Base-by-base conservation (phyloP, 2,113 vertebrate species). In the Phoxinus phoxinus region DNA sequence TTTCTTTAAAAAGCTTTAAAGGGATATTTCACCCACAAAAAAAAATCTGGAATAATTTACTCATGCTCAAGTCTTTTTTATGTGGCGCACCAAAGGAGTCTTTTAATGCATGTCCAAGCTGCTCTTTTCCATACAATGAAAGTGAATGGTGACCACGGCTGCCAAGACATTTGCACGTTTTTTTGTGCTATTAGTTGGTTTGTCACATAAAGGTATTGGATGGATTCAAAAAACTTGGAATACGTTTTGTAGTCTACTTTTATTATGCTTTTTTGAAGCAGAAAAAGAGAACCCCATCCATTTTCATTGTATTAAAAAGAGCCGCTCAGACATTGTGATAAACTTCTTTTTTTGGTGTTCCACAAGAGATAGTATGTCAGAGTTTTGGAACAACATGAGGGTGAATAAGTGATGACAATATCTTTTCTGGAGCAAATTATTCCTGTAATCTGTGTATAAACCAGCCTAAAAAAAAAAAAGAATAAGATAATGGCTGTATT, bases 401-500 rank as follows among this genome's bases (percentile, higher is more conserved):
- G 10, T 27, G 46, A 72, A 73, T 51, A 76, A 27, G 17, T 83
- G 37, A 25, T 72, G 11, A 73, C 23, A 25, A 53, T 30, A 53
- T 46, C 27, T 8, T 13, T 69, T 75, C 4, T 9, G 7, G 73
- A 44, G 25, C 3, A 27, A 76, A 25, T 73, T 13, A 25, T 46
- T 23, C 6, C 12, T 25, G 13, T 15, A 51, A 8, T 56, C 53
- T 53, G 74, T 30, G 25, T 44, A 30, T 19, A 44, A 61, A 2
- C 7, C 4, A 58, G 19, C 9, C 32, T 59, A 11, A 71, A 19
- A 9, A 44, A 11, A 71, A 19, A 9, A 44, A 19, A 27, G 51
- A 67, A 69, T 25, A 88, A 74, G 69, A 44, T 63, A 44, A 83
- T 85, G 30, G 23, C 19, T 63, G n/a, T n/a, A n/a, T n/a, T n/a